Conservation (phyloP, 2,113 vertebrate species). For the Tauraco erythrolophus region DNA sequence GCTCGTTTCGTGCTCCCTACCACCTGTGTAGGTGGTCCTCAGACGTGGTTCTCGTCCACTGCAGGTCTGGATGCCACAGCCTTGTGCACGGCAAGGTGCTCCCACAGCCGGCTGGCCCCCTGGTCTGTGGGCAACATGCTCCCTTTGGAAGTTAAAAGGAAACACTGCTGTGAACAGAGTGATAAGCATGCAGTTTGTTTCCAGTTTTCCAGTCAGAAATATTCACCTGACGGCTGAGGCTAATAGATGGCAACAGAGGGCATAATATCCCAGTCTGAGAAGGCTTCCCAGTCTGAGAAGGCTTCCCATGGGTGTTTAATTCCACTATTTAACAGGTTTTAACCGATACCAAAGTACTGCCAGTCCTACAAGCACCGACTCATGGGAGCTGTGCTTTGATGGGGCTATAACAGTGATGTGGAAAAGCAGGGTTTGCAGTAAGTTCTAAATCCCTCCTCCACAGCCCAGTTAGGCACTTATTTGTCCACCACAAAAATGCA, state of each 20-base stretch:
- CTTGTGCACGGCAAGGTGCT: background rate
- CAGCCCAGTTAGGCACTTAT: background rate
- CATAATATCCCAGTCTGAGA: background rate
- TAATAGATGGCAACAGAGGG: background rate
- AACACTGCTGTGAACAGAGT: background rate
- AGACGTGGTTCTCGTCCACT: background rate
- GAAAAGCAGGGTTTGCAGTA: background rate
- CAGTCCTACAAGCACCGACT: background rate
- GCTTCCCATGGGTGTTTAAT: background rate
- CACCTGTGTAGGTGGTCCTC: no score
- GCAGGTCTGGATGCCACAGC: background rate
- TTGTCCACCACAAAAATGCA: background rate
- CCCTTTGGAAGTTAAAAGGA: background rate
- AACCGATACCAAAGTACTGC: background rate
- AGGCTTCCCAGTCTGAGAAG: background rate
- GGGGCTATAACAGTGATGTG: background rate
- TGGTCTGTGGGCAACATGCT: background rate
- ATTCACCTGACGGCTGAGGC: background rate
- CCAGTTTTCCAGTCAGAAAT: background rate
- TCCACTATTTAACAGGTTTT: background rate
- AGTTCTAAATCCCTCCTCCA: background rate
- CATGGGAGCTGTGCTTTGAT: background rate
- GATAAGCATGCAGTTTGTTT: background rate
- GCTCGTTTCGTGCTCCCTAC: no score
- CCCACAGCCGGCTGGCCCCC: background rate